Evolutionary conservation across 2,113 vertebrate species (phyloP), one percentile per base, ranked within the genome.

Genomic region (Ranitomeya variabilis): DNA sequence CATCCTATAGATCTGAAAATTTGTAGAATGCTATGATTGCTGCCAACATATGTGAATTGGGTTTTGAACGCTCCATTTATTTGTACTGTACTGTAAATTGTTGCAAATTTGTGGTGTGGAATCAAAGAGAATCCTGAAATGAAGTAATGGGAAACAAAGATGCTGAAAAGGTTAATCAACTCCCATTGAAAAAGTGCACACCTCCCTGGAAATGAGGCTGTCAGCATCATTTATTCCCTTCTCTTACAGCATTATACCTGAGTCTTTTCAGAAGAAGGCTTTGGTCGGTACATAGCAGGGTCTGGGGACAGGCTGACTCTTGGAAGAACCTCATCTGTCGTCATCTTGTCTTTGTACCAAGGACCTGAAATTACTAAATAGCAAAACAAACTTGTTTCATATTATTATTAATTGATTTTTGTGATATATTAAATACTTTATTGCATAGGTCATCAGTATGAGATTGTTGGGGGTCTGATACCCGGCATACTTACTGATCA

Each of bases 231-330:
- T n/a, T 55, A 79, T 60, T 83, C 60, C 37, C 7, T 62, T 19
- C 4, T 23, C 45, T 66, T 67, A 67, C n/a, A 67, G 18, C 26
- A 69, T 51, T 2, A 62, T 90, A 95, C 95, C 94, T 96, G 95
- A 12, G 94, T 93, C 83, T 91, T 93, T 31, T 91, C 92, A 59
- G 94, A 94, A 16, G 94, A 87, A 0, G 95, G 93, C 77, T 91
- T 93, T 89, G 94, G 94, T 54, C 92, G 90, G 89, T 90, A 90
- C 74, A 92, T 90, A 7, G 89, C 80, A 6, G 93, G 91, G 59
- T 66, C 18, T 19, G 82, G 54, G 45, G 88, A 26, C 16, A 67
- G 19, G 0, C 1, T 59, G 16, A 83, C 59, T 7, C n/a, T 19
- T 1, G 18, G 59, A 14, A 79, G 81, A 59, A 79, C 11, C 31